phyloP scores from a whole-genome alignment of 2,888 invertebrate genomes.

The Zygothrica quintamaculata region DNA sequence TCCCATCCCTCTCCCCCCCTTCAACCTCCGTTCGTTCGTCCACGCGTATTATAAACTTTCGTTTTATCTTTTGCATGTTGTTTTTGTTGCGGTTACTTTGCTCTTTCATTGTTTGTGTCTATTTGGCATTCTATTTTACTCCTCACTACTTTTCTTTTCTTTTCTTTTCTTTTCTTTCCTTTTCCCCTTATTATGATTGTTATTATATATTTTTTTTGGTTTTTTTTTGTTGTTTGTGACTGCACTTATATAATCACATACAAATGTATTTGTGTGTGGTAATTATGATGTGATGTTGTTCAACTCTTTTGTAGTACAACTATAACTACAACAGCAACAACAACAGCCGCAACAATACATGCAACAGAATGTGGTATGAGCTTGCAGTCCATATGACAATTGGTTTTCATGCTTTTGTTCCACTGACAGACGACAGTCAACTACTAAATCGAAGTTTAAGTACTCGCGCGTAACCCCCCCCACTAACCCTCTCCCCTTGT shows the following conservation, averaged over 20 bases:
- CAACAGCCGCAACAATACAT: too few relatives aligned
- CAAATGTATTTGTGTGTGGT: slow-evolving; percentile 32
- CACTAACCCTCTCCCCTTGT: not conserved
- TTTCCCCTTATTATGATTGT: slow-evolving; percentile 3
- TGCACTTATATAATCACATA: slow-evolving; percentile 60
- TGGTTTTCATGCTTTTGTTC: slow-evolving; percentile 50
- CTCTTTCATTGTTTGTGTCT: slow-evolving; percentile 9
- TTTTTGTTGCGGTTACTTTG: slow-evolving; percentile 24
- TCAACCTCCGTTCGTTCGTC: too few relatives aligned
- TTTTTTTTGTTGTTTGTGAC: slow-evolving; percentile 10
- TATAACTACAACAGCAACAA: slow-evolving; percentile 23
- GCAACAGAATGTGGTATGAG: slow-evolving; percentile 14
- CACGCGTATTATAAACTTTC: slow-evolving; percentile 49
- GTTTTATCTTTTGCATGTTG: slow-evolving; percentile 32
- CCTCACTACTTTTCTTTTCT: slow-evolving; percentile 26
- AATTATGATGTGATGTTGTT: slow-evolving; percentile 61
- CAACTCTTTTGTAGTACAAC: slow-evolving; percentile 55
- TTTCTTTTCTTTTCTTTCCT: slow-evolving; percentile 22
- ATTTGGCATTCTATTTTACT: slow-evolving; percentile 18
- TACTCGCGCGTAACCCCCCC: too few relatives aligned
- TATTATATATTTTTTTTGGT: too few relatives aligned
- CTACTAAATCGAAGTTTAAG: slow-evolving; percentile 70
- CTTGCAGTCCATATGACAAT: slow-evolving; percentile 39
- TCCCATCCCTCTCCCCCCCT: too few relatives aligned
- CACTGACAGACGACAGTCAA: slow-evolving; percentile 29